phyloP scores from a whole-genome alignment of 2,113 vertebrate species.

The Podarcis raffonei region DNA sequence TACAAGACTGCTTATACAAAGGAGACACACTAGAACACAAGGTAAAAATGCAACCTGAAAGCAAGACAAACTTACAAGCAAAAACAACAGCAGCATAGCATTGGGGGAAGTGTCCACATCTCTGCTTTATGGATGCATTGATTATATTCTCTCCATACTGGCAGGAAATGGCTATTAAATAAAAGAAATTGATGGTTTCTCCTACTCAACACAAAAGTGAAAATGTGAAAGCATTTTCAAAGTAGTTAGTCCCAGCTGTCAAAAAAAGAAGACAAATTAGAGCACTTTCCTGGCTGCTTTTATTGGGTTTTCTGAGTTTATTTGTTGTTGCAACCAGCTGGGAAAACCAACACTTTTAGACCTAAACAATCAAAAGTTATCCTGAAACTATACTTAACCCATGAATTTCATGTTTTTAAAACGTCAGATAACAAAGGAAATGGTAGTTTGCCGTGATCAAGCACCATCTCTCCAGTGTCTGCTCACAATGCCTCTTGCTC shows the following conservation, averaged over 20 bases:
- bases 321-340: neutral
- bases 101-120: neutral
- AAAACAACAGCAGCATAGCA: neutral
- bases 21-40: too few species aligned
- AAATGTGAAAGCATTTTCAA: slow-evolving; percentile 13
- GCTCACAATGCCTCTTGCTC: too few species aligned
- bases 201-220: neutral
- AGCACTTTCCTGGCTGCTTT: neutral
- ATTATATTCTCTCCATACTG: neutral
- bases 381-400: neutral
- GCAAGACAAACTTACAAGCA: neutral
- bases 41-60: too few species aligned
- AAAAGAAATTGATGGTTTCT: neutral
- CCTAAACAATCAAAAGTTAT: neutral
- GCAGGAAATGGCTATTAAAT: neutral
- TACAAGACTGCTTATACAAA: too few species aligned
- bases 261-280: slow-evolving; percentile 2
- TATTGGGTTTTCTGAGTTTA: neutral
- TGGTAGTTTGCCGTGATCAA: neutral
- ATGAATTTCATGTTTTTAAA: neutral
- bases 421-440: neutral
- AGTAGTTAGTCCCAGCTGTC: slow-evolving; percentile 4
- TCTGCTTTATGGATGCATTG: neutral
- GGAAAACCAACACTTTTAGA: neutral
- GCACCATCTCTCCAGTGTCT: too few species aligned